Evolutionary conservation across 2,113 vertebrate species (phyloP), one percentile per base, ranked within the genome.

Genomic region (Caranx ignobilis): DNA sequence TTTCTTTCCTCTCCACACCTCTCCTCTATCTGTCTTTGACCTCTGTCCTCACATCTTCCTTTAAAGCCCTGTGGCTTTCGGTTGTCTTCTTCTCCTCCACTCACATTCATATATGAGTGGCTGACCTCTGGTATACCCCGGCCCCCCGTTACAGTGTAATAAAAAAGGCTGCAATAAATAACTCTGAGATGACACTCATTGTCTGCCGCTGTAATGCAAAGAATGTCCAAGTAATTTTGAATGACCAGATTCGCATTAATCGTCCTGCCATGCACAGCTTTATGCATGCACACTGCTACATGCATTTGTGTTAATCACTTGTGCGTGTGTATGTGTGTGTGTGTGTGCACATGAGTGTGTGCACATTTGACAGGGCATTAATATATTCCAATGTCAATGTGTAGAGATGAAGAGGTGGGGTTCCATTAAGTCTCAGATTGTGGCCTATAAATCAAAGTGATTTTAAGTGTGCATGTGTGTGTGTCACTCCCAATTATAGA

Each of bases 371-470:
- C 64, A 60, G 64, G 43, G 80, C 74, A 77, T 73, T 87, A 83
- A 90, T 88, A 71, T 50, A 88, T 89, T 90, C 77, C 66, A 47
- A 50, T 86, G 88, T 92, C 92, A 84, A 52, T 87, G 83, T 71
- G 79, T 71, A 79, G 70, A 85, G 80, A 92, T 87, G 69, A 80
- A 86, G 79, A 88, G 81, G 79, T 59, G 87, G 87, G 89, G 73
- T 92, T 92, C 91, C 90, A 93, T 95, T 94, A 93, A 89, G 84
- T 89, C 87, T 90, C 47, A n/a, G 56, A 82, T 78, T 88, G 81
- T 91, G 81, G 83, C 71, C 87, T 80, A 90, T 94, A 93, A 94
- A 95, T 94, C 94, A 91, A 80, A 87, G 55, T 60, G 69, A 66
- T 84, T 91, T 69, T 87, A 35, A 31, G n/a, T 74, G 67, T 81